Evolutionary conservation across 2,888 invertebrate species (phyloP).

Genomic region (Acanthosepion pharaonis): DNA sequence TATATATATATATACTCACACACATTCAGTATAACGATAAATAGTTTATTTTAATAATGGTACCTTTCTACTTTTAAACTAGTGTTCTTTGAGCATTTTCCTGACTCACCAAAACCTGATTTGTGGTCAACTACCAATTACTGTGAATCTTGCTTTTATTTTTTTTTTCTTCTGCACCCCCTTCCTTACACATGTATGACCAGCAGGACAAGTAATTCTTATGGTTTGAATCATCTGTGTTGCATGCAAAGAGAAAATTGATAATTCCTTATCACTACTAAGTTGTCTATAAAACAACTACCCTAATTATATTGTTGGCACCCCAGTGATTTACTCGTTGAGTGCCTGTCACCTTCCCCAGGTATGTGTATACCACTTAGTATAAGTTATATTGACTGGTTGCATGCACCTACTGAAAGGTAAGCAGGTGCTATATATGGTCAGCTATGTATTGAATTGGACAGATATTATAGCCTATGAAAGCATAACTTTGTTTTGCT

Average conservation of each 20-base stretch:
- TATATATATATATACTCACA: too few relatives aligned
- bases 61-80: background rate
- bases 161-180: background rate
- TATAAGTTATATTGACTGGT: background rate
- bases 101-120: constrained; percentile 7
- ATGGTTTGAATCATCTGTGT: constrained; percentile 9
- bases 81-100: background rate
- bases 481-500: background rate
- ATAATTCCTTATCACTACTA: background rate
- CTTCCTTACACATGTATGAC: background rate
- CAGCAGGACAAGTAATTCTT: constrained; percentile 11
- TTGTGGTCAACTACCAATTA: background rate
- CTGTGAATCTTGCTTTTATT: background rate
- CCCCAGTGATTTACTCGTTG: constrained; percentile 21
- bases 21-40: background rate
- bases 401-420: background rate
- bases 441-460: background rate
- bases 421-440: constrained; percentile 18
- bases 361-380: background rate
- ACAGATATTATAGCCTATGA: background rate
- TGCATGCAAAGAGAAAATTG: background rate
- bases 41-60: background rate
- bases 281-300: constrained; percentile 1
- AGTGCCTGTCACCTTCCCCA: constrained; percentile 18
- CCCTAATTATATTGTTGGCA: background rate